Percentiles rank a stretch among this genome's conserved stretches.
phyloP scores from a whole-genome alignment of 1,140 invertebrate genomes.

The Asobara japonica region DNA sequence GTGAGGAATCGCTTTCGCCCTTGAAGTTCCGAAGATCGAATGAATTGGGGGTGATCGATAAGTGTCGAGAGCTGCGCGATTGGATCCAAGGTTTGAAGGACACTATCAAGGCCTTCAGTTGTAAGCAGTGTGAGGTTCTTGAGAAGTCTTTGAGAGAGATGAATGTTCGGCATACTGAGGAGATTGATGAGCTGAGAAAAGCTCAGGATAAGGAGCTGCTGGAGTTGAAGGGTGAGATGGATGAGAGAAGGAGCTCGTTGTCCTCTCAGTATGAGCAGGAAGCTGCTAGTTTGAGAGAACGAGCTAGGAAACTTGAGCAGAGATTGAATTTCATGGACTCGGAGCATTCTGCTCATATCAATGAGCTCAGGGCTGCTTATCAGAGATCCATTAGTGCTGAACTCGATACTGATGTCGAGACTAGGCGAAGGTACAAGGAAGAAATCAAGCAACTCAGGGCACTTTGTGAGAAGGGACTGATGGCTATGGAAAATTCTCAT shows the following conservation, averaged over 20 bases:
- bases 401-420: constrained; percentile 72
- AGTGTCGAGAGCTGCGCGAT: constrained; percentile 61
- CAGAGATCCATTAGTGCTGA: constrained; percentile 67
- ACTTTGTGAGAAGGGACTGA: constrained; percentile 86
- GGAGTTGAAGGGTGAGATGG: constrained; percentile 64
- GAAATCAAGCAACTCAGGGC: constrained; percentile 87
- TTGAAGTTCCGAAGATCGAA: constrained; percentile 5
- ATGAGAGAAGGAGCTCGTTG: constrained; percentile 62
- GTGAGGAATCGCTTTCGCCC: constrained; percentile 34
- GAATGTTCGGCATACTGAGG: constrained; percentile 55
- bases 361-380: constrained; percentile 77
- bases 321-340: constrained; percentile 77
- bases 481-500: constrained; percentile 89
- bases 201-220: constrained; percentile 57
- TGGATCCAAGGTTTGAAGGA: constrained; percentile 68
- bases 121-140: constrained; percentile 71
- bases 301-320: constrained; percentile 74
- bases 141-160: constrained; percentile 62
- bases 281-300: constrained; percentile 66
- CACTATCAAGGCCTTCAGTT: constrained; percentile 67
- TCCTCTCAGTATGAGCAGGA: constrained; percentile 64
- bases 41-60: constrained; percentile 53
- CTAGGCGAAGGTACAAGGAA: constrained; percentile 81
- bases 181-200: constrained; percentile 52
- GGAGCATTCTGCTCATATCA: constrained; percentile 81